Percentiles rank a stretch among this genome's conserved stretches.
Evolutionary conservation across 1,140 invertebrate genomes (phyloP).

Genomic region (Lerema accius): DNA sequence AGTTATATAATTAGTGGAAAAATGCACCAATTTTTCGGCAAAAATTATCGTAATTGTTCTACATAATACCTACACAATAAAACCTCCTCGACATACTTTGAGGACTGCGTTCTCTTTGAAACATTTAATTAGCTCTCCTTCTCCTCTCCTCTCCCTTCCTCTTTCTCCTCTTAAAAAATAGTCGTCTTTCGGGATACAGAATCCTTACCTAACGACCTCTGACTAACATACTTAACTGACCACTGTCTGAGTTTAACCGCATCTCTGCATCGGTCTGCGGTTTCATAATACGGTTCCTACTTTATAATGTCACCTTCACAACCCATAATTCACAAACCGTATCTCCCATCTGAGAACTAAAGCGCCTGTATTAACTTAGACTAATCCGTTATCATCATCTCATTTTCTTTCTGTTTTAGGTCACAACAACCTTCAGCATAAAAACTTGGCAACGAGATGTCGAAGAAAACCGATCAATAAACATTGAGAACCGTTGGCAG

Average conservation of each 20-base stretch:
- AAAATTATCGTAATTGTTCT: no score
- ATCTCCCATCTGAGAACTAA: no score
- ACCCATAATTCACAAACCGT: conserved; percentile 22
- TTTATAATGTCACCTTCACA: background rate
- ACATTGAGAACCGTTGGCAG: conserved; percentile 4
- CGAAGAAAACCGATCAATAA: conserved; percentile 4
- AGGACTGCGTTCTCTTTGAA: no score
- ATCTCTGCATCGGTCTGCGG: conserved; percentile 7
- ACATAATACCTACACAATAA: no score
- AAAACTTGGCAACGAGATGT: background rate
- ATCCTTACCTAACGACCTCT: background rate
- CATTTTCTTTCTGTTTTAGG: background rate
- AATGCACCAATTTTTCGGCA: no score
- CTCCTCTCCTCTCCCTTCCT: no score
- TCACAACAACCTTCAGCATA: background rate
- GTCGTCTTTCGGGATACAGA: background rate
- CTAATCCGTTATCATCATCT: no score
- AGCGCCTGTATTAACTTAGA: no score
- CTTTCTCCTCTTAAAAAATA: no score
- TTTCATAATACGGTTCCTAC: conserved; percentile 23
- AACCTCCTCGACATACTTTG: no score
- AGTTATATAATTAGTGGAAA: no score
- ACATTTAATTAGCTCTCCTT: no score
- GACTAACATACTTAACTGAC: conserved; percentile 18
- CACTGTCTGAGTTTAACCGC: conserved; percentile 12